Evolutionary conservation across 2,113 vertebrate species (phyloP).

Genomic region (Tachycineta bicolor): DNA sequence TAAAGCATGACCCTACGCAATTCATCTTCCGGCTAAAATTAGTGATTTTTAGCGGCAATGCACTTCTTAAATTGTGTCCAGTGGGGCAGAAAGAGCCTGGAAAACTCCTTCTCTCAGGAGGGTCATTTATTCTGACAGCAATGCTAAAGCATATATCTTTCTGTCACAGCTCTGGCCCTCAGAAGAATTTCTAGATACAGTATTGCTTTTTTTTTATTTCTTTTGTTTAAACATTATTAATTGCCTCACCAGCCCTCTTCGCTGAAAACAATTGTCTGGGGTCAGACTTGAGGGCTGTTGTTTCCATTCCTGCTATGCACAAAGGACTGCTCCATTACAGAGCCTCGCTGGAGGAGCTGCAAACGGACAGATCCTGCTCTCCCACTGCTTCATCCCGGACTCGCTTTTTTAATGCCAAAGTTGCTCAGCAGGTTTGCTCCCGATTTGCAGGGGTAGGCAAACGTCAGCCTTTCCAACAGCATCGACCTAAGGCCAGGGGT

Average conservation of each 20-base stretch:
- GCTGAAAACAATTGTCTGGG: conserved; percentile 58
- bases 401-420: background rate
- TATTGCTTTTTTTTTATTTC: conserved; percentile 30
- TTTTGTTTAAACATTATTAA: conserved; percentile 66
- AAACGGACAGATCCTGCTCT: background rate
- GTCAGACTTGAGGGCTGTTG: conserved; percentile 53
- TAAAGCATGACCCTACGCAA: conserved; percentile 38
- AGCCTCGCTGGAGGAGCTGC: background rate
- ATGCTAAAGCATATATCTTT: conserved; percentile 40
- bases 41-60: conserved; percentile 13
- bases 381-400: background rate
- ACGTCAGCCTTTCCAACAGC: background rate
- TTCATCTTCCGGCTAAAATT: conserved; percentile 43
- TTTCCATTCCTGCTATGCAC: conserved; percentile 39
- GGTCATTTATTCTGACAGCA: conserved; percentile 60
- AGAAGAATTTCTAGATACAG: conserved; percentile 59
- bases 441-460: background rate
- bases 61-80: conserved; percentile 56
- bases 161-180: conserved; percentile 48
- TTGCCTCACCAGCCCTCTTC: conserved; percentile 46
- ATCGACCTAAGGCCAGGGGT: background rate
- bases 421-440: conserved; percentile 23
- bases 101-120: conserved; percentile 50
- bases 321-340: background rate
- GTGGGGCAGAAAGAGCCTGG: conserved; percentile 53